Percentiles rank a stretch among this genome's conserved stretches.
These are phyloP conservation scores for Scaptomyza montana DNA, from an alignment of 1,140 invertebrate species.

Conservation along the genomic window DNA sequence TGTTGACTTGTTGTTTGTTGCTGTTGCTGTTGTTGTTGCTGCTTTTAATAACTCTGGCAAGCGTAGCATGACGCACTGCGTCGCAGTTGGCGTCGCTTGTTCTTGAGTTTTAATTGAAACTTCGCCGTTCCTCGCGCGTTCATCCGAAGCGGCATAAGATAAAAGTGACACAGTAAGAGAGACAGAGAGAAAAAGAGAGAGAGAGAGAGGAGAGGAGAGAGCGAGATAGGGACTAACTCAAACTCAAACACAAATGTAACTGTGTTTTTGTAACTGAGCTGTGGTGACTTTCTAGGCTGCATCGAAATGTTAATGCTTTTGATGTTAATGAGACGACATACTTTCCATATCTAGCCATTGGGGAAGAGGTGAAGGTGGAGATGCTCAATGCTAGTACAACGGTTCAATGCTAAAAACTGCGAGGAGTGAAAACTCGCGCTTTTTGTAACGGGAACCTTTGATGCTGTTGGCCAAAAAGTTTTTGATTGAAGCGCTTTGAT, in stretches of 20 bases:
- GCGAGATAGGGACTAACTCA: neutral
- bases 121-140: slow-evolving; percentile 62
- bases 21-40: slow-evolving; percentile 25
- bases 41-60: slow-evolving; percentile 60
- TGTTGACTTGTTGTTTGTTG: slow-evolving; percentile 35
- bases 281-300: slow-evolving; percentile 42
- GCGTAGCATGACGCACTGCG: slow-evolving; percentile 58
- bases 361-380: neutral
- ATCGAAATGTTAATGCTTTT: slow-evolving; percentile 35
- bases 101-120: slow-evolving; percentile 66
- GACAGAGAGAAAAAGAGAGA: too few relatives aligned
- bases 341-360: neutral
- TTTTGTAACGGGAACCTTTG: neutral
- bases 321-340: slow-evolving; percentile 44
- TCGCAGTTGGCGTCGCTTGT: slow-evolving; percentile 30
- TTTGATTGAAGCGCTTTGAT: slow-evolving; percentile 28
- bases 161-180: slow-evolving; percentile 1
- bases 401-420: neutral
- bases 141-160: slow-evolving; percentile 37
- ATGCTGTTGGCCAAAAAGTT: slow-evolving; percentile 13
- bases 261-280: slow-evolving; percentile 6
- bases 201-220: too few relatives aligned
- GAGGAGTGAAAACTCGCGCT: neutral
- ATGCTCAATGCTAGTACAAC: neutral
- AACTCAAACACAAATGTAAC: slow-evolving; percentile 17